These are phyloP conservation scores for Porites evermanni DNA, from an alignment of 92 coral and sea anemone species.

Conservation along the genomic window DNA sequence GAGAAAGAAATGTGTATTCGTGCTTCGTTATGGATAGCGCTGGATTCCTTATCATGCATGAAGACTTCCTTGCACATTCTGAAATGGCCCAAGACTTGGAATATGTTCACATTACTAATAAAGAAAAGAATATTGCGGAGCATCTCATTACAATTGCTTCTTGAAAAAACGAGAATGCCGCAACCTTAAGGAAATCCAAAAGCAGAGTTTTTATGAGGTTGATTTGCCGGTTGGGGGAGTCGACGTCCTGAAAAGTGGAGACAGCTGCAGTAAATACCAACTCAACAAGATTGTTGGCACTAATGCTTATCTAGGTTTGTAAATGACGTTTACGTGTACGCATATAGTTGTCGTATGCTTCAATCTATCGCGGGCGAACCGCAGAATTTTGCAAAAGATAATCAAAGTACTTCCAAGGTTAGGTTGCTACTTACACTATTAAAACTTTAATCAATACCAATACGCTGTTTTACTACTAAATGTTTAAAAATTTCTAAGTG, in stretches of 20 bases:
- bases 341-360: too few relatives aligned
- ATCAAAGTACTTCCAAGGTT: too few relatives aligned
- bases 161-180: constrained; percentile 54
- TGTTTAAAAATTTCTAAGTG: too few relatives aligned
- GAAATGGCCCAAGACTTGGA: constrained; percentile 44
- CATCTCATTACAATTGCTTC: constrained; percentile 49
- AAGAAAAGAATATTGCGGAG: constrained; percentile 57
- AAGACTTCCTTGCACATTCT: constrained; percentile 53
- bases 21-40: constrained; percentile 71
- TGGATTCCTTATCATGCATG: constrained; percentile 71
- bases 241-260: constrained; percentile 2
- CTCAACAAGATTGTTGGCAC: constrained; percentile 38
- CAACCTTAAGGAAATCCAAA: constrained; percentile 32
- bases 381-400: too few relatives aligned
- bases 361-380: too few relatives aligned
- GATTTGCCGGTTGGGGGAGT: constrained; percentile 13
- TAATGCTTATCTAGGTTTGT: constrained; percentile 59
- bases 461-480: too few relatives aligned
- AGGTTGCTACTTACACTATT: too few relatives aligned
- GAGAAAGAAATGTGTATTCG: constrained; percentile 21
- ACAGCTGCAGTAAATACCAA: constrained; percentile 45
- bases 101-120: constrained; percentile 57
- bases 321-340: too few relatives aligned
- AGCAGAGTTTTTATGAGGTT: constrained; percentile 69
- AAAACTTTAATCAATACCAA: too few relatives aligned